These are phyloP conservation scores for Malurus splendens DNA, from an alignment of 2,797 vertebrate genomes.

Conservation along the genomic window DNA sequence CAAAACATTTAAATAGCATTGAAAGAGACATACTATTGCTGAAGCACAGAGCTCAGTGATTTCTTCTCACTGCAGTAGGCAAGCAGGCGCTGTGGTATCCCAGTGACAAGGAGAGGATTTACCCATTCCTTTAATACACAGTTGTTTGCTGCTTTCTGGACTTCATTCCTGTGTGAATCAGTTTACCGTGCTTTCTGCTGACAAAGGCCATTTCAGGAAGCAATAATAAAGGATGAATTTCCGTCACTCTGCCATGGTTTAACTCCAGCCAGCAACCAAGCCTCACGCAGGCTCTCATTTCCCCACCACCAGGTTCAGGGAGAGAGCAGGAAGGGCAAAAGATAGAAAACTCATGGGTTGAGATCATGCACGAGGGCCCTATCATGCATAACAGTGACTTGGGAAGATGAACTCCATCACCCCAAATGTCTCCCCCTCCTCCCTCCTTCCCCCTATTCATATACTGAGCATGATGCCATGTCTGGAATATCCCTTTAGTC, in stretches of 20 bases:
- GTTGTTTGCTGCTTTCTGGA: not conserved
- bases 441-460: not conserved
- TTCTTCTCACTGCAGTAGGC: not conserved
- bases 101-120: not conserved
- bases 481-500: not conserved
- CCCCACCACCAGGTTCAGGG: no score
- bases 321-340: not conserved
- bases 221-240: not conserved
- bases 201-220: not conserved
- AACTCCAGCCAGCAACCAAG: not conserved
- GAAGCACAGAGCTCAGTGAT: not conserved
- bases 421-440: fast-evolving
- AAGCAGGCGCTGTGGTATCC: not conserved
- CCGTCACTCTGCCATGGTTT: not conserved
- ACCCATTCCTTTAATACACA: not conserved
- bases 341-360: no score
- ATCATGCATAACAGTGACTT: fast-evolving
- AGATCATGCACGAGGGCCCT: not conserved
- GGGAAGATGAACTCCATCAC: not conserved
- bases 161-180: not conserved
- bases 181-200: not conserved
- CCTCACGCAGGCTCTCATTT: not conserved
- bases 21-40: not conserved
- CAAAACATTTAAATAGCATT: not conserved
- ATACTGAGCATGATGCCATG: not conserved